Evolutionary conservation across 37 sponge, comb jelly and placozoan genomes (phyloP).

Genomic region (Eunapius fragilis): DNA sequence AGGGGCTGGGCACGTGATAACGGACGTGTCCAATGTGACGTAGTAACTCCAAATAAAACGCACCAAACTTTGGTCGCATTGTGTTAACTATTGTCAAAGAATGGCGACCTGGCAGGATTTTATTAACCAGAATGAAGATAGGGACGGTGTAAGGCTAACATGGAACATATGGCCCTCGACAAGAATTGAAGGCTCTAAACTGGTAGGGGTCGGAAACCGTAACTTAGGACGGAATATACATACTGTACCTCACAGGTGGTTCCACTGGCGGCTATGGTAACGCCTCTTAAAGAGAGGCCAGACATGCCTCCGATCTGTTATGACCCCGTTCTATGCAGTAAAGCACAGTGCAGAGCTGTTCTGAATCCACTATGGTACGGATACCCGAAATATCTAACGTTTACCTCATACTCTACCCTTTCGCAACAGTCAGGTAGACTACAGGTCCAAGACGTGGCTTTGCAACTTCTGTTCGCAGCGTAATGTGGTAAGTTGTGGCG

Average conservation of each 20-base stretch:
- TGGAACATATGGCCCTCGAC: conserved; percentile 99
- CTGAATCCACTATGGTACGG: conserved; percentile 96
- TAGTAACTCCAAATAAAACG: conserved; percentile 31
- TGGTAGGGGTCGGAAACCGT: conserved; percentile 50
- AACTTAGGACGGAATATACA: neutral
- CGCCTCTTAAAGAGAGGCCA: conserved; percentile 96
- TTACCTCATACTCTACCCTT: neutral
- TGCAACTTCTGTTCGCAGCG: conserved; percentile 95
- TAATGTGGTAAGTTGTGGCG: conserved; percentile 78
- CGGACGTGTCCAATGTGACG: conserved; percentile 59
- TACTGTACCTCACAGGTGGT: conserved; percentile 74
- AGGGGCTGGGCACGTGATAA: conserved; percentile 13
- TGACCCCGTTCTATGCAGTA: conserved; percentile 94
- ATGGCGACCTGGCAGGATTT: conserved; percentile 95
- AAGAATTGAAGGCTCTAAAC: conserved; percentile 90
- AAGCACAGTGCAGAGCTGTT: conserved; percentile 85
- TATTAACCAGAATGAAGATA: conserved; percentile 93
- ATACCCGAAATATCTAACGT: neutral
- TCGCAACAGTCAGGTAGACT: conserved; percentile 93
- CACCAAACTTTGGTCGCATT: neutral
- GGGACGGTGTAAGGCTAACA: conserved; percentile 93
- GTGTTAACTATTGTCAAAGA: neutral
- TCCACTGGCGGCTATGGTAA: conserved; percentile 83
- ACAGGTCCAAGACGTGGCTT: conserved; percentile 88
- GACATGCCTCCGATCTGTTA: conserved; percentile 95